Evolutionary conservation across 2,888 invertebrate species (phyloP).

Genomic region (Tanytarsus gracilentus): DNA sequence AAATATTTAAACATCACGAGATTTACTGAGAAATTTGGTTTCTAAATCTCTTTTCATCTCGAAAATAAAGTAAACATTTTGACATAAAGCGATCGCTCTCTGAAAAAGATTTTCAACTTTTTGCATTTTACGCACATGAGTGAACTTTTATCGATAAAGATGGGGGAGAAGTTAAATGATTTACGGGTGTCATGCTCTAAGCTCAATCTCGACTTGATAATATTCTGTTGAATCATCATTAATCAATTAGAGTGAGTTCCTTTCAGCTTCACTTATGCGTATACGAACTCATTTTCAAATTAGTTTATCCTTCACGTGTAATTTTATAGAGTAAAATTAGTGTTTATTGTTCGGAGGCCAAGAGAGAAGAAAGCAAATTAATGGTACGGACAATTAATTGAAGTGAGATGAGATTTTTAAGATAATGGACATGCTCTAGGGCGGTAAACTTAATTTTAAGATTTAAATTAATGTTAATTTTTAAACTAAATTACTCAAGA

Average conservation of each 20-base stretch:
- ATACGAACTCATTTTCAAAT: background rate
- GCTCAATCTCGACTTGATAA: background rate
- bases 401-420: too few species aligned
- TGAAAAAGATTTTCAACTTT: background rate
- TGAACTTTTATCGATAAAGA: background rate
- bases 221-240: constrained; percentile 8
- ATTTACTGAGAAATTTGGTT: constrained; percentile 22
- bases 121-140: constrained; percentile 1
- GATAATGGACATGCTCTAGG: too few species aligned
- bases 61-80: background rate
- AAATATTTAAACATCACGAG: constrained; percentile 9
- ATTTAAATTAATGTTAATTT: too few species aligned
- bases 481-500: too few species aligned
- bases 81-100: background rate
- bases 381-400: too few species aligned
- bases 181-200: background rate
- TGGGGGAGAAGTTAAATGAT: background rate
- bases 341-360: too few species aligned
- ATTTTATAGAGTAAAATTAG: too few species aligned
- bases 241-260: background rate
- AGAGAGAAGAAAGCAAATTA: too few species aligned
- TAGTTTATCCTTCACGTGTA: background rate
- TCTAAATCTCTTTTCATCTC: background rate
- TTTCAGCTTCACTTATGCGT: too few species aligned
- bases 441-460: too few species aligned